phyloP scores from a whole-genome alignment of 2,888 invertebrate genomes.

The Chymomyza amoena region DNA sequence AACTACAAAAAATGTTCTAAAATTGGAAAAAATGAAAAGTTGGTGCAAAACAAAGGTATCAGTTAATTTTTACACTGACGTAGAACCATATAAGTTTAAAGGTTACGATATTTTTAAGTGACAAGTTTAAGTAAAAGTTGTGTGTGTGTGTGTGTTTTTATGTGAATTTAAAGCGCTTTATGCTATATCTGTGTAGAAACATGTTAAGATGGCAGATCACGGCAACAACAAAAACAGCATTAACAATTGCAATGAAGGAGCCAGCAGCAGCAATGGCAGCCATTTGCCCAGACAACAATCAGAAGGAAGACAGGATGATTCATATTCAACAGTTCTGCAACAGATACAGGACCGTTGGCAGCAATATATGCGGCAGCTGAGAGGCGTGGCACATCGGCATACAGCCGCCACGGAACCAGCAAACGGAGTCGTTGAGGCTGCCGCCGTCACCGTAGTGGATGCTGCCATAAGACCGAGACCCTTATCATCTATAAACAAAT shows the following conservation, averaged over 20 bases:
- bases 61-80: not conserved
- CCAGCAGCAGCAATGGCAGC: not conserved
- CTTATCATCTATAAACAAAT: not conserved
- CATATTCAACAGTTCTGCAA: slow-evolving; percentile 10
- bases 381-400: slow-evolving; percentile 44
- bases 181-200: slow-evolving; percentile 2
- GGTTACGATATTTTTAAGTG: not conserved
- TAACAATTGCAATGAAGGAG: not conserved
- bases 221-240: slow-evolving; percentile 11
- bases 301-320: not conserved
- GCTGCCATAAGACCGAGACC: not conserved
- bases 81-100: not conserved
- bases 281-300: not conserved
- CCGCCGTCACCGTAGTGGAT: not conserved
- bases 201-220: slow-evolving; percentile 27
- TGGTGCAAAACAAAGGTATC: slow-evolving; percentile 2
- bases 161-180: slow-evolving; percentile 1
- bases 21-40: not conserved
- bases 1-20: not conserved
- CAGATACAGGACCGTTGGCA: slow-evolving; percentile 20
- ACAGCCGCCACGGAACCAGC: slow-evolving; percentile 56
- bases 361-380: slow-evolving; percentile 37
- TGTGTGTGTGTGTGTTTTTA: not conserved
- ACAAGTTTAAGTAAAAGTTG: not conserved
- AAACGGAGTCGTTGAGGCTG: not conserved